These are phyloP conservation scores for Halcyon senegalensis DNA, from an alignment of 2,113 vertebrate genomes.

Conservation along the genomic window DNA sequence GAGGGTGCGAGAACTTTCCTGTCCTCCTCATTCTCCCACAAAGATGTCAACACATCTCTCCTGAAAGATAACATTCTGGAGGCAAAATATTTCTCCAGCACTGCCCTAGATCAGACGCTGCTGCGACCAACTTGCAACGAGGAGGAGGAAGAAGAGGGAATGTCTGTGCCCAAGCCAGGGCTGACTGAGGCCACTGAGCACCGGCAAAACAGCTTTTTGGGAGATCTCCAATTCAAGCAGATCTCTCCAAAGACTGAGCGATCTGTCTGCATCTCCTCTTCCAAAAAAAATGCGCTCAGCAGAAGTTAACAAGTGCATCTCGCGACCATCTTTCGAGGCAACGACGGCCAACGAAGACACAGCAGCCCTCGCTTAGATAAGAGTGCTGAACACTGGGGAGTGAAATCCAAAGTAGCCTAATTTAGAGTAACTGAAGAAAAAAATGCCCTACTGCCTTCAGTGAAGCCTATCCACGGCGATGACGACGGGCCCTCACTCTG, in stretches of 20 bases:
- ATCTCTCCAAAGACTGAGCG: background rate
- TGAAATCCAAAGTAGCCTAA: background rate
- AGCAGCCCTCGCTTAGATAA: background rate
- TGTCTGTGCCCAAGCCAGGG: background rate
- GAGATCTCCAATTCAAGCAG: background rate
- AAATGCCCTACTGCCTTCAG: background rate
- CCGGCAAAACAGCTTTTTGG: background rate
- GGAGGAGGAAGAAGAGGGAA: background rate
- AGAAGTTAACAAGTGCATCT: background rate
- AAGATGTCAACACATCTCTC: accelerated
- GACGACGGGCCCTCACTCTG: background rate
- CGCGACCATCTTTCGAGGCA: accelerated
- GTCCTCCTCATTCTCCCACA: background rate
- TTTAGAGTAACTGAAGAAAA: background rate
- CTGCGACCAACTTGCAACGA: background rate
- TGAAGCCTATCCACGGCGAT: background rate
- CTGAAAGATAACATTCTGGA: no score
- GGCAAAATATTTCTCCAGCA: background rate
- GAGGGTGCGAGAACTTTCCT: accelerated
- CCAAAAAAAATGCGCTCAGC: background rate
- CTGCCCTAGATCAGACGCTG: accelerated
- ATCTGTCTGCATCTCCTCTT: background rate
- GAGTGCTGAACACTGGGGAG: background rate
- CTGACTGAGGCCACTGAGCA: background rate
- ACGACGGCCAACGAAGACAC: background rate